These are phyloP conservation scores for Cephus nigrinus DNA, from an alignment of 2,888 invertebrate genomes.

Conservation along the genomic window DNA sequence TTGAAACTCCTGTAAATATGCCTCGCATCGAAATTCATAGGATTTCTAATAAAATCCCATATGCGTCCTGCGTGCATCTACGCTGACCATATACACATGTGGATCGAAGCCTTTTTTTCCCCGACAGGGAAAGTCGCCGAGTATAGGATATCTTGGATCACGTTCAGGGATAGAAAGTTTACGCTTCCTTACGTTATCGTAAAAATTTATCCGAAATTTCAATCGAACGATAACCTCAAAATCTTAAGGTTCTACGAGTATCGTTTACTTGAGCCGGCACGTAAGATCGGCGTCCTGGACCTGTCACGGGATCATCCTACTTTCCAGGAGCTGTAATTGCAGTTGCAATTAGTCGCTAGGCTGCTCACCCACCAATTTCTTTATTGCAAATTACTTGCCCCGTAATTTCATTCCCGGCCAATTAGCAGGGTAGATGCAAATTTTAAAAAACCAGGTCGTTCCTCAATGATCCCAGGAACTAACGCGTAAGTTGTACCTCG, in stretches of 20 bases:
- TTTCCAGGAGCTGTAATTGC: background rate
- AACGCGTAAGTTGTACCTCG: background rate
- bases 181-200: background rate
- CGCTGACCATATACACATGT: constrained; percentile 6
- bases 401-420: background rate
- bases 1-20: background rate
- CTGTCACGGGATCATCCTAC: background rate
- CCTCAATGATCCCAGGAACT: background rate
- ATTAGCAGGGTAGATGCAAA: background rate
- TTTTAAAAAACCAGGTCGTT: background rate
- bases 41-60: background rate
- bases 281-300: background rate
- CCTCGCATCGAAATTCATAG: background rate
- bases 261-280: background rate
- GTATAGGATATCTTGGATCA: constrained; percentile 1
- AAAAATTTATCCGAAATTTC: background rate
- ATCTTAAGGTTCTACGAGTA: background rate
- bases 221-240: background rate
- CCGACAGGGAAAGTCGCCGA: constrained; percentile 35
- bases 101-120: constrained; percentile 33
- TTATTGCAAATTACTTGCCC: background rate
- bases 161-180: background rate
- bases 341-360: background rate
- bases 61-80: background rate
- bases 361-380: background rate